Evolutionary conservation across 1,140 invertebrate species (phyloP).

Genomic region (Trypoxylus dichotomus): DNA sequence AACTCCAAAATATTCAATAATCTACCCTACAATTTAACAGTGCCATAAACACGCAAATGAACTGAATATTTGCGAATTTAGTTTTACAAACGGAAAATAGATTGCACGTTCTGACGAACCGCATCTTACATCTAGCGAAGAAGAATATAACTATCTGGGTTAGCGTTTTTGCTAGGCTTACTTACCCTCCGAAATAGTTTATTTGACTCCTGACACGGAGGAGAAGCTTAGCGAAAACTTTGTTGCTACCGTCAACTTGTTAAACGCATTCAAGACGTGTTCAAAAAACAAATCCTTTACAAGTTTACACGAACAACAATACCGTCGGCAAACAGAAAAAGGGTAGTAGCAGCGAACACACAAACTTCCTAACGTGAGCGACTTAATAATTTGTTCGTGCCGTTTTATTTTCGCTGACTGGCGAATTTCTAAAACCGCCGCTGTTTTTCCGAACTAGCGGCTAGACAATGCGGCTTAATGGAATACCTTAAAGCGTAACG

Average conservation of each 20-base stretch:
- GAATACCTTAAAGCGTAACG: conserved; percentile 16
- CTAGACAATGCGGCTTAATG: conserved; percentile 16
- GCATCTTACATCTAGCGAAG: background rate
- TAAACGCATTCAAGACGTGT: conserved; percentile 29
- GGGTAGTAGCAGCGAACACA: conserved; percentile 7
- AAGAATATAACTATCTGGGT: conserved; percentile 1
- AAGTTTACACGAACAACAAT: conserved; percentile 33
- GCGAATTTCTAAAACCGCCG: conserved; percentile 7
- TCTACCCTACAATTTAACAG: too few species aligned
- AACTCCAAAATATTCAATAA: too few species aligned
- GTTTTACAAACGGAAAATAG: background rate
- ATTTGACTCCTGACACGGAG: conserved; percentile 24
- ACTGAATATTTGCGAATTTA: too few species aligned
- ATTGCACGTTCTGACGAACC: background rate
- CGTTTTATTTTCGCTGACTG: conserved; percentile 25
- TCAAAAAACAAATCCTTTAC: conserved; percentile 31
- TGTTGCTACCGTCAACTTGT: conserved; percentile 20
- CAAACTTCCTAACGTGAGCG: conserved; percentile 26
- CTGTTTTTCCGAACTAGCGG: conserved; percentile 14
- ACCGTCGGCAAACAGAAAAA: conserved; percentile 19
- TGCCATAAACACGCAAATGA: too few species aligned
- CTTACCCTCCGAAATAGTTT: background rate
- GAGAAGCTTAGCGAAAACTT: conserved; percentile 18
- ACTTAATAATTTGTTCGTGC: conserved; percentile 29
- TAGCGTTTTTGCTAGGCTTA: conserved; percentile 5